Base-by-base conservation (phyloP, 1,140 invertebrate species). In the Micrasema minimum region DNA sequence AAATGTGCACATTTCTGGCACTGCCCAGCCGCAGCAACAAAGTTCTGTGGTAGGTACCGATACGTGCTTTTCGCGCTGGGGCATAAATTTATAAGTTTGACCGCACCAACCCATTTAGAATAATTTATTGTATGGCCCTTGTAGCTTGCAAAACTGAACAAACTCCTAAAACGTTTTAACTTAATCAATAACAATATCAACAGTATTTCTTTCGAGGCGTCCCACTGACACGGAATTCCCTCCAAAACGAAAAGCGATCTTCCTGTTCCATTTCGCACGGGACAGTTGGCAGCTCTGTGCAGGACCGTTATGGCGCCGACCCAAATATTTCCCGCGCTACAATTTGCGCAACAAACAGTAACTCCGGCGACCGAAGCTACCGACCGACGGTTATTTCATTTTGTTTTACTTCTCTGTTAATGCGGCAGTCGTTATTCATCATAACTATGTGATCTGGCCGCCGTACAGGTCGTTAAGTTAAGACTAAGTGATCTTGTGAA, bases 141-240 rank as follows among this genome's bases (percentile, higher is more conserved):
- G n/a, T n/a, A n/a, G n/a, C n/a, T n/a, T n/a, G n/a, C n/a, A n/a
- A n/a, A n/a, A n/a, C n/a, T n/a, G n/a, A n/a, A n/a, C n/a, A n/a
- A n/a, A n/a, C n/a, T n/a, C n/a, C 26, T 31, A 31, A 4, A 2
- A 4, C 26, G 26, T 31, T 31, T 31, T 31, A 31, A 31, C 26
- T 31, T 7, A 7, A 31, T 31, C 26, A 4, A 31, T 31, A 31
- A 31, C 26, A 31, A 4, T 31, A 31, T 31, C 26, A 7, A 31
- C 26, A 7, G 7, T 31, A 31, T 31, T 3, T 22, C 14, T 11
- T 5, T 22, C 48, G 20, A 9, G 2, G 31, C 55, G 55, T 16
- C 55, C 55, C 55, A 59, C 55, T 59, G 55, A 59, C 55, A 59
- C 55, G 55, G 55, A 59, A 59, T 59, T 59, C 55, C 55, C 55